A percentile compares a stretch with the other conserved stretches of the same genome.
phyloP scores from a whole-genome alignment of 2,888 invertebrate species.

The Margaritifera margaritifera region DNA sequence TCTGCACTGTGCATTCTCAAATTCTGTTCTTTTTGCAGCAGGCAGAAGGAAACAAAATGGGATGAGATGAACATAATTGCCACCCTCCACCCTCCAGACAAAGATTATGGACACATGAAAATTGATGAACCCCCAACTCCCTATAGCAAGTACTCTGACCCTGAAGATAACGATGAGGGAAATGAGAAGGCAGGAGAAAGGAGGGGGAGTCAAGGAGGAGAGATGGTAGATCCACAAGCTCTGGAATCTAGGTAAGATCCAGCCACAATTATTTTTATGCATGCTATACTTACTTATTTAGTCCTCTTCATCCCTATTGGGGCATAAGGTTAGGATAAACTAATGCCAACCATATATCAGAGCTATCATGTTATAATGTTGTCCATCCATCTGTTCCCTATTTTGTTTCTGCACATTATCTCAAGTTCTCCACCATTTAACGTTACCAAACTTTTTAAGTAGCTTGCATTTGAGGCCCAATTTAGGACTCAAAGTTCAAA shows the following conservation, averaged over 20 bases:
- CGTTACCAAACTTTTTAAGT: no score
- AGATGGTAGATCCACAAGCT: constrained; percentile 40
- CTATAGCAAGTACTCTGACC: constrained; percentile 78
- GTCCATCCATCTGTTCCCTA: no score
- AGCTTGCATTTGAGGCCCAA: no score
- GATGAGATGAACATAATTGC: constrained; percentile 99
- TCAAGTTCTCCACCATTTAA: no score
- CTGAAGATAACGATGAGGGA: constrained; percentile 70
- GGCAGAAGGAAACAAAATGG: constrained; percentile 67
- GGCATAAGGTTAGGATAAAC: no score
- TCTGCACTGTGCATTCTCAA: not conserved
- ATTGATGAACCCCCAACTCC: constrained; percentile 95
- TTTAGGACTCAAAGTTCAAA: no score
- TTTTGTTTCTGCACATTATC: no score
- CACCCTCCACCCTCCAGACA: constrained; percentile 96
- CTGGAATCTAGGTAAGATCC: constrained; percentile 47
- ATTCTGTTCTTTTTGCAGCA: constrained; percentile 5
- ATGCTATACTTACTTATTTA: constrained; percentile 4
- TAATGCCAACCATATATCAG: no score
- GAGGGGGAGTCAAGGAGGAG: constrained; percentile 45
- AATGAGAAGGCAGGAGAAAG: constrained; percentile 74
- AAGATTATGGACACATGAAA: constrained; percentile 99
- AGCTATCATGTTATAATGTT: no score
- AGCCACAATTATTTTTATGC: constrained; percentile 2
- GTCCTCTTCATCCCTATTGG: no score